These are phyloP conservation scores for Picus viridis DNA, from an alignment of 2,797 vertebrate species.

Conservation along the genomic window DNA sequence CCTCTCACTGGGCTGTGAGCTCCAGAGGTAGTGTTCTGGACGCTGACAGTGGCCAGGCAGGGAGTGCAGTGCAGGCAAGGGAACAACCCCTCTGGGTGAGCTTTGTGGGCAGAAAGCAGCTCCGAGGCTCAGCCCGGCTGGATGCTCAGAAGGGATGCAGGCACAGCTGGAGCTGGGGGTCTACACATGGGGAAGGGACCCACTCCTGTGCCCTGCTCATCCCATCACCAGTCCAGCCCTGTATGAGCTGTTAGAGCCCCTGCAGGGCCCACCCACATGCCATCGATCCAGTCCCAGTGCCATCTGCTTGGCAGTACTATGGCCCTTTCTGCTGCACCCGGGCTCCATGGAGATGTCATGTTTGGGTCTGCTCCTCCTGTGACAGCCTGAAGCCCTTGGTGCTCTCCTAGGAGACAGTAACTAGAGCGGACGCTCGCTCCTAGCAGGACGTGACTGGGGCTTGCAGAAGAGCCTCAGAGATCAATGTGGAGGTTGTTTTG, in stretches of 20 bases:
- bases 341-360: conserved; percentile 72
- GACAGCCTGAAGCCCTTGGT: conserved; percentile 41
- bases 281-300: background rate
- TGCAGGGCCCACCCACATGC: accelerated
- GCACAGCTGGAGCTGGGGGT: background rate
- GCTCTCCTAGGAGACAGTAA: conserved; percentile 72
- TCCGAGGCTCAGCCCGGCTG: background rate
- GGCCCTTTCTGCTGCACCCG: background rate
- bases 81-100: background rate
- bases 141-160: background rate
- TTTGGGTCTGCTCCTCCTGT: conserved; percentile 56
- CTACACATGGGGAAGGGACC: background rate
- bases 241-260: background rate
- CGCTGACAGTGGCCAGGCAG: background rate
- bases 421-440: conserved; percentile 47
- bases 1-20: accelerated
- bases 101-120: accelerated
- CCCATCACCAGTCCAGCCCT: background rate
- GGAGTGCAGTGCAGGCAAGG: background rate
- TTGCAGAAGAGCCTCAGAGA: conserved; percentile 23
- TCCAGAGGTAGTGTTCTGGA: accelerated
- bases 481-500: conserved; percentile 63
- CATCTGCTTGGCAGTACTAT: background rate
- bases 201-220: background rate
- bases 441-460: conserved; percentile 44